Conservation (phyloP, 2,888 invertebrate genomes). For the Myopa tessellatipennis region DNA sequence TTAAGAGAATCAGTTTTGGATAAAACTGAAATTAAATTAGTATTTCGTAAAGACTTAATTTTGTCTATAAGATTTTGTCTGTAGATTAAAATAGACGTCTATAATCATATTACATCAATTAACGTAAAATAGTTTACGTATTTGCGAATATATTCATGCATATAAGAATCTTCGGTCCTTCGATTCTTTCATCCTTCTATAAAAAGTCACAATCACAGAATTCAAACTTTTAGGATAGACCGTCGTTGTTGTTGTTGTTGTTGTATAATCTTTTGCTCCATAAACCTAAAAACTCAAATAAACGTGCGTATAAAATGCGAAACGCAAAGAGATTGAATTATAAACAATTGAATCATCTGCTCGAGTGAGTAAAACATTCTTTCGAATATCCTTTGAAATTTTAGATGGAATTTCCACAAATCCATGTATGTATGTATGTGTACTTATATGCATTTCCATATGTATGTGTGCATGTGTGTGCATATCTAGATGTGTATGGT, state of each 20-base stretch:
- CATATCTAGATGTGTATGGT: not conserved
- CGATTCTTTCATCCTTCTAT: not conserved
- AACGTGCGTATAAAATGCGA: constrained; percentile 19
- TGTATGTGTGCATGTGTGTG: not conserved
- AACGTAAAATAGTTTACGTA: not conserved
- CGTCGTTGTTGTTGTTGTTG: constrained; percentile 10
- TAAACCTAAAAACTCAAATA: constrained; percentile 1
- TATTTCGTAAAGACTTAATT: too few relatives aligned
- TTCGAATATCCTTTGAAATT: constrained; percentile 11
- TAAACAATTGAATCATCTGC: constrained; percentile 19
- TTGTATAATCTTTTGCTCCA: not conserved
- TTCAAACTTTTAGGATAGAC: not conserved
- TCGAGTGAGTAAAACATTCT: constrained; percentile 20
- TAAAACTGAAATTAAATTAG: too few relatives aligned
- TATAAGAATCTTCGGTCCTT: not conserved
- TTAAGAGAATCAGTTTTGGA: too few relatives aligned
- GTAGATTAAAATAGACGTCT: too few relatives aligned
- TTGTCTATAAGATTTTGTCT: too few relatives aligned
- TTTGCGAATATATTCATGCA: not conserved
- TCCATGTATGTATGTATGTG: not conserved
- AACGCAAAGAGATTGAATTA: constrained; percentile 25
- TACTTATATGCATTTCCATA: not conserved
- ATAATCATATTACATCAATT: too few relatives aligned
- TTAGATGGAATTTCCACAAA: not conserved
- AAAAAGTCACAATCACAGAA: not conserved